A percentile compares a stretch with the other conserved stretches of the same genome.
These are phyloP conservation scores for Mohoua ochrocephala DNA, from an alignment of 2,113 vertebrate species.

Conservation along the genomic window DNA sequence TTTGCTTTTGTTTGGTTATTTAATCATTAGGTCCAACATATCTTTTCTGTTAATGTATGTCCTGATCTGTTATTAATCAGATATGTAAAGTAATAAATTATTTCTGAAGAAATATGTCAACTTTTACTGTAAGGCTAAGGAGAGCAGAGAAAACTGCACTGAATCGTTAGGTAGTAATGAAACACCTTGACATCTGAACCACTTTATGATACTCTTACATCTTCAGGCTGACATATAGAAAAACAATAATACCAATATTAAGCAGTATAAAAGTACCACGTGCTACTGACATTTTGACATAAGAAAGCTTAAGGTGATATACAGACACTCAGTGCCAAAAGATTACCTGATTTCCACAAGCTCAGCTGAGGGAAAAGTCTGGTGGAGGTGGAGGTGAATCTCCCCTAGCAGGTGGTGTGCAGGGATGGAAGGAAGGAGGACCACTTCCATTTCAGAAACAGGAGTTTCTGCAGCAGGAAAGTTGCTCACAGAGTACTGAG, in stretches of 20 bases:
- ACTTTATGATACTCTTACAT: not conserved
- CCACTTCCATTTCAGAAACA: not conserved
- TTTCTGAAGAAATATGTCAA: not conserved
- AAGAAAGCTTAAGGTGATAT: conserved; percentile 4
- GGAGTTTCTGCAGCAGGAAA: not conserved
- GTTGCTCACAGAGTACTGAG: not conserved
- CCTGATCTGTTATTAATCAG: not conserved
- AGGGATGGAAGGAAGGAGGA: not conserved
- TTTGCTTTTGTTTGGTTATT: not conserved
- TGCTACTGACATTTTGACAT: not conserved
- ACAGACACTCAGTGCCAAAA: not conserved
- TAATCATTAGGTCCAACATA: not conserved
- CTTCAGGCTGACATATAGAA: conserved; percentile 1
- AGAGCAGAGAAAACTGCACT: not conserved
- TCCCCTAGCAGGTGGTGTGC: not conserved
- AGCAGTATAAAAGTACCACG: not conserved
- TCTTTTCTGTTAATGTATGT: not conserved
- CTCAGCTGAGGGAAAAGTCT: not conserved
- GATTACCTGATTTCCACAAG: not conserved
- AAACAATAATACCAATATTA: not conserved
- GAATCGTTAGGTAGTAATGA: not conserved
- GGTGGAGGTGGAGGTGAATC: not conserved
- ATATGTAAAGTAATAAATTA: not conserved
- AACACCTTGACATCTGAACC: conserved; percentile 14
- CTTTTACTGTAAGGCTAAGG: not conserved